phyloP scores from a whole-genome alignment of 2,888 invertebrate genomes.

The Dasypolia templi region DNA sequence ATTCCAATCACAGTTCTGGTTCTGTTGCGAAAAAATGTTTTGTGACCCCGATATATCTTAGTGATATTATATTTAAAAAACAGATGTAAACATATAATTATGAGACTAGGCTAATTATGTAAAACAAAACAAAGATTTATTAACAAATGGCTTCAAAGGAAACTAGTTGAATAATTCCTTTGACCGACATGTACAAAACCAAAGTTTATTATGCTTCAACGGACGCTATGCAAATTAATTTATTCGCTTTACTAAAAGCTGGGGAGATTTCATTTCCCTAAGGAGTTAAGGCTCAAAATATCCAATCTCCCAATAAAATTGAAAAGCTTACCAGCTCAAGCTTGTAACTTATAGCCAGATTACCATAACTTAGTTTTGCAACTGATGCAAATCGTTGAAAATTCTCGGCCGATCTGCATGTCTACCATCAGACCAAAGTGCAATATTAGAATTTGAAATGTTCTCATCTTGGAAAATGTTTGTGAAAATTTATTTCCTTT shows the following conservation, averaged over 20 bases:
- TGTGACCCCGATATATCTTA: neutral
- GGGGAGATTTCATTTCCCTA: slow-evolving; percentile 70
- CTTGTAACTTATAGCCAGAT: slow-evolving; percentile 85
- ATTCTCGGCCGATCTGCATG: slow-evolving; percentile 83
- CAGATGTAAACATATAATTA: neutral
- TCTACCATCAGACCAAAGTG: slow-evolving; percentile 79
- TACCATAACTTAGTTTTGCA: slow-evolving; percentile 85
- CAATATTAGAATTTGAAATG: slow-evolving; percentile 86
- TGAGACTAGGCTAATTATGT: neutral
- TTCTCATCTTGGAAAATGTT: slow-evolving; percentile 76
- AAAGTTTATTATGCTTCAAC: slow-evolving; percentile 69
- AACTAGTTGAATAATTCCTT: slow-evolving; percentile 54
- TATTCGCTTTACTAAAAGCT: slow-evolving; percentile 67
- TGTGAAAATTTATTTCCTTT: slow-evolving; percentile 73
- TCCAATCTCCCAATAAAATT: slow-evolving; percentile 80
- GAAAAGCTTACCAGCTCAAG: slow-evolving; percentile 78
- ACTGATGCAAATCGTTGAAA: slow-evolving; percentile 84
- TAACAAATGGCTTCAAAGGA: slow-evolving; percentile 33
- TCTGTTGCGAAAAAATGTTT: slow-evolving; percentile 3
- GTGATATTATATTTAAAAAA: neutral
- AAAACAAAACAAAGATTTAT: slow-evolving; percentile 11
- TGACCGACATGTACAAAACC: slow-evolving; percentile 60
- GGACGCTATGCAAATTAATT: slow-evolving; percentile 63
- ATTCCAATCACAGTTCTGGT: slow-evolving; percentile 29
- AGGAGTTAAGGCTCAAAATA: slow-evolving; percentile 70